A percentile compares a stretch with the other conserved stretches of the same genome.
Conservation (phyloP, 2,113 vertebrate species). For the Gadus chalcogrammus region DNA sequence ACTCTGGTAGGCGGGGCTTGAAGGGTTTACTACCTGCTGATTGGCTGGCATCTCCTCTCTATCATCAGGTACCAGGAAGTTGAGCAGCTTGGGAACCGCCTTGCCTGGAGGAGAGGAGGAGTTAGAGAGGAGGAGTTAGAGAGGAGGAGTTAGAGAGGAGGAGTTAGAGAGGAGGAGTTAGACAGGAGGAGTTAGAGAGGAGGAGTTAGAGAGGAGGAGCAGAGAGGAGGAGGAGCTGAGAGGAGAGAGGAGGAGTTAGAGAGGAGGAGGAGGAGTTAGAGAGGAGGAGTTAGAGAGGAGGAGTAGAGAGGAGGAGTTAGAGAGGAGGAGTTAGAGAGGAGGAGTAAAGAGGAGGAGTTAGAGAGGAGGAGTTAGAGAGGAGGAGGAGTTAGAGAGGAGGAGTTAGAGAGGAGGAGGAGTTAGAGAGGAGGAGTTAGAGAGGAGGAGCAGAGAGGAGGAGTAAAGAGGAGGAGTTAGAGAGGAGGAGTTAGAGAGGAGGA, state of each 20-base stretch:
- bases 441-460: no score
- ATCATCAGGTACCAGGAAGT: constrained; percentile 85
- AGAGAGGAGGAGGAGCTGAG: constrained; percentile 1
- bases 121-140: neutral
- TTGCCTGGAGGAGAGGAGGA: constrained; percentile 72
- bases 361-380: neutral
- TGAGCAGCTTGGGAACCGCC: constrained; percentile 89
- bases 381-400: neutral
- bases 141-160: no score
- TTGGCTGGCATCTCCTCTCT: constrained; percentile 74
- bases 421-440: no score
- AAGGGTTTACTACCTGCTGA: constrained; percentile 77
- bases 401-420: neutral
- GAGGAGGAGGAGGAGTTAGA: neutral
- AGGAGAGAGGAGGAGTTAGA: neutral
- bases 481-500: neutral
- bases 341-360: constrained; percentile 14
- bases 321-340: constrained; percentile 34
- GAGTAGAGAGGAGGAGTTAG: neutral
- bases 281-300: neutral
- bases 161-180: no score
- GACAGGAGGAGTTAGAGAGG: neutral
- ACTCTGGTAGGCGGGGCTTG: neutral
- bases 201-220: constrained; percentile 1
- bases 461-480: no score